phyloP scores from a whole-genome alignment of 2,113 vertebrate species.

The Odobenus rosmarus region DNA sequence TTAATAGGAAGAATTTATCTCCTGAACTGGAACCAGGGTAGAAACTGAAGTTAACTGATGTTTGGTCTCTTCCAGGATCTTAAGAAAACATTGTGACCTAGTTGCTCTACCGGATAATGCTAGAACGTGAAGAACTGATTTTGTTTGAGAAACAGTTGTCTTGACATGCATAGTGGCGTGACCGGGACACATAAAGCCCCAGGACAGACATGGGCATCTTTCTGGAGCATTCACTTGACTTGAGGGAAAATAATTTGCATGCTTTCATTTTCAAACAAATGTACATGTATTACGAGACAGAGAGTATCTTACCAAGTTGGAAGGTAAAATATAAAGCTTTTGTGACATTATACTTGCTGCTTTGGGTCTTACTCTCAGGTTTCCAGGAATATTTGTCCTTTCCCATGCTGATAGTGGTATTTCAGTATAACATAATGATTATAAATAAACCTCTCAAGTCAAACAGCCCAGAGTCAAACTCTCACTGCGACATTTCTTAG shows the following conservation, averaged over 20 bases:
- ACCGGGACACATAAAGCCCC: neutral
- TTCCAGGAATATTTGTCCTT: neutral
- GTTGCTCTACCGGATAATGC: neutral
- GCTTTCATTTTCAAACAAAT: conserved; percentile 62
- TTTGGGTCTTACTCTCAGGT: neutral
- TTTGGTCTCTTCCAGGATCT: conserved; percentile 5
- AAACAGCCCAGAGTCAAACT: neutral
- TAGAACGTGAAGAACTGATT: neutral
- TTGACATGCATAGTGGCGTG: neutral
- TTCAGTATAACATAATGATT: neutral
- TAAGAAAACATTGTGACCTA: conserved; percentile 26
- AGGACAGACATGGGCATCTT: neutral
- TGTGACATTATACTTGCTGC: neutral
- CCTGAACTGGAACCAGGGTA: neutral
- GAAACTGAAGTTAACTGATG: neutral
- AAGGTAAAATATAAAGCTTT: conserved; percentile 10
- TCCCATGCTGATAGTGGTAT: neutral
- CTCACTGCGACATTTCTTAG: neutral
- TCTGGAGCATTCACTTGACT: neutral
- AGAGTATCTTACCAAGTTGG: neutral
- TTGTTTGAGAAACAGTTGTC: neutral
- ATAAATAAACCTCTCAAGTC: neutral
- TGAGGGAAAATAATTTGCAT: conserved; percentile 15
- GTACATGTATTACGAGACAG: neutral
- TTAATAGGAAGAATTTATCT: conserved; percentile 20